phyloP scores from a whole-genome alignment of 2,113 vertebrate genomes.

The Trematomus loennbergii region DNA sequence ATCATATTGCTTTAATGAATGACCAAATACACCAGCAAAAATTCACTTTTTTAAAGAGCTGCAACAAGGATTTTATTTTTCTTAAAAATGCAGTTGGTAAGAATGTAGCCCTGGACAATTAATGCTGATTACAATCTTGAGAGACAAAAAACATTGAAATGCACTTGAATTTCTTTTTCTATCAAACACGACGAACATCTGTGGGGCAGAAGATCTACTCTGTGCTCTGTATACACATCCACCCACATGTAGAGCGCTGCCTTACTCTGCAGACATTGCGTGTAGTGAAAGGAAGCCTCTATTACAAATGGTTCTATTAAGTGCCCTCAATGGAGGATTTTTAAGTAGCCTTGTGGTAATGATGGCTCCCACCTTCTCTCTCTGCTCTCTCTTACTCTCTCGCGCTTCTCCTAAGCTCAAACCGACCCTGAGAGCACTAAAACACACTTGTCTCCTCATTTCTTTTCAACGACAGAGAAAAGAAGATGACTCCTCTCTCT shows the following conservation, averaged over 20 bases:
- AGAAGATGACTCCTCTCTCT: constrained; percentile 67
- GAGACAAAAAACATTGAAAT: constrained; percentile 25
- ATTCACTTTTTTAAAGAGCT: background rate
- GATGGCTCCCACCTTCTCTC: constrained; percentile 68
- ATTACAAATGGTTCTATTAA: constrained; percentile 82
- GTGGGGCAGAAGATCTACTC: constrained; percentile 58
- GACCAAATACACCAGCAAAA: background rate
- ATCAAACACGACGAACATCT: constrained; percentile 56
- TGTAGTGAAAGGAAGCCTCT: constrained; percentile 70
- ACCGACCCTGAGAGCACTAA: constrained; percentile 70
- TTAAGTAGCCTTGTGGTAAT: constrained; percentile 79
- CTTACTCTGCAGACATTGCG: constrained; percentile 55
- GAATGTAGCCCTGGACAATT: constrained; percentile 9
- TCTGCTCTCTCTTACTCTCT: constrained; percentile 52
- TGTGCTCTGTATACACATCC: constrained; percentile 48
- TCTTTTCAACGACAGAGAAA: constrained; percentile 72
- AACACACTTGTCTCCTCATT: constrained; percentile 76
- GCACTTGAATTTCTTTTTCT: constrained; percentile 47
- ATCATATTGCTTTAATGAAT: background rate
- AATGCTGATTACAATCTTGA: constrained; percentile 30
- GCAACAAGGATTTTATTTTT: background rate
- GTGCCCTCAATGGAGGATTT: constrained; percentile 76
- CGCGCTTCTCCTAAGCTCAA: constrained; percentile 32
- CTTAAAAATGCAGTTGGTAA: background rate
- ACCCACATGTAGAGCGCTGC: constrained; percentile 61